Evolutionary conservation across 2,888 invertebrate species (phyloP), one percentile per base, ranked within the genome.

Genomic region (Latrodectus elegans): DNA sequence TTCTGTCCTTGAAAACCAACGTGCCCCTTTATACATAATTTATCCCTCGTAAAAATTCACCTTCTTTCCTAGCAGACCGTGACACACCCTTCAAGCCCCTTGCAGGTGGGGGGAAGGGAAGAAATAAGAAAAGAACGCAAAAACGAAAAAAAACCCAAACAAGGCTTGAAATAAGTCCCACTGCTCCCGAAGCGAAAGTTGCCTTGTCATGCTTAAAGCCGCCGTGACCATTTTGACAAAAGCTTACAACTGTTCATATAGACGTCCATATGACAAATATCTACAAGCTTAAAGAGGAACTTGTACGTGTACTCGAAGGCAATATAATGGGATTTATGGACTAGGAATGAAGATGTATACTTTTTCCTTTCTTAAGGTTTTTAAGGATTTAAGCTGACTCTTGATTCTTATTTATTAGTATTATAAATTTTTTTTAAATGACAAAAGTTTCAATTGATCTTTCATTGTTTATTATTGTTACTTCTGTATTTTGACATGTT

Each of bases 21-120:
- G 10, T 14, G 71, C 75, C 38, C 72, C 71, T 75, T 75, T 83
- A 71, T 77, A 64, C 83, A 83, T 83, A 76, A 83, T 83, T 83
- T 76, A 83, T 76, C 76, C 76, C 83, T 83, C 76, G 83, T 83
- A 83, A 83, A 83, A 60, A 76, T 60, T 70, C 64, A 55, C 82
- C 68, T 68, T 60, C 68, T 67, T 75, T 74, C 70, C 55, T 70
- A 52, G 64, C 51, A 52, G 72, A 51, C 73, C 60, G 70, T 76
- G 70, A 53, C 74, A 15, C 17, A 53, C 83, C 71, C 64, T 64
- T 51, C 38, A 38, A 49, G 14, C 15, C 49, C 12, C 9, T n/a
- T n/a, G 60, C 60, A 60, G 60, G 60, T 15, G 60, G 60, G 12
- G 12, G 6, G 38, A 0, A 38, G 60, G 60, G 12, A 6, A 38